Percentiles rank a stretch among this genome's conserved stretches.
These are phyloP conservation scores for Nyctibius grandis DNA, from an alignment of 2,797 vertebrate genomes.

Conservation along the genomic window DNA sequence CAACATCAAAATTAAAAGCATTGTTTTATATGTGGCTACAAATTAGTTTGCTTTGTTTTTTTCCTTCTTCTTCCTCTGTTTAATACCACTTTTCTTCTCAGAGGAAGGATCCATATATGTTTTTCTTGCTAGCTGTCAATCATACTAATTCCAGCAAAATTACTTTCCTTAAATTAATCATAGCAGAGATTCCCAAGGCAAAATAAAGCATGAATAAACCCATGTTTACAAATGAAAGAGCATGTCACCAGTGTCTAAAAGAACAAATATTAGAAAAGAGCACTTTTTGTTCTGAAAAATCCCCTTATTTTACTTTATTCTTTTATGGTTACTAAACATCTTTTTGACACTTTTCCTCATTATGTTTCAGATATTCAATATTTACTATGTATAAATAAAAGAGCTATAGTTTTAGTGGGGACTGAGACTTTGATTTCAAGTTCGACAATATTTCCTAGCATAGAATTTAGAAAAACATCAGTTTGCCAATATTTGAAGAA, in stretches of 20 bases:
- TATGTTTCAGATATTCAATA: neutral
- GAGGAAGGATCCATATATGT: neutral
- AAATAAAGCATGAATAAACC: neutral
- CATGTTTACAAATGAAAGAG: slow-evolving; percentile 29
- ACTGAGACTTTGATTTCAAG: neutral
- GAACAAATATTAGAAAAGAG: neutral
- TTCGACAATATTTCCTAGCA: neutral
- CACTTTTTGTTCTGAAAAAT: neutral
- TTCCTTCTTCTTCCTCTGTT: neutral
- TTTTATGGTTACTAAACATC: neutral
- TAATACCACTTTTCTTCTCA: neutral
- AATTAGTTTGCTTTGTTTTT: neutral
- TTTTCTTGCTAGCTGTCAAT: slow-evolving; percentile 21
- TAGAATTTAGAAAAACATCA: neutral
- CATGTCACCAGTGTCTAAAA: neutral
- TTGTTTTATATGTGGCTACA: neutral
- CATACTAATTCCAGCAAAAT: slow-evolving; percentile 49
- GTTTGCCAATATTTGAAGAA: neutral
- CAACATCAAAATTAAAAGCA: neutral
- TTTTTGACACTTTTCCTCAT: neutral
- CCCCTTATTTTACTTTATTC: neutral
- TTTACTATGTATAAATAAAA: neutral
- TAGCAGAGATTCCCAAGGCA: neutral
- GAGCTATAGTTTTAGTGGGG: neutral
- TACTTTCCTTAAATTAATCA: slow-evolving; percentile 39